Percentiles rank a stretch among this genome's conserved stretches.
These are phyloP conservation scores for Macquaria ambigua DNA, from an alignment of 2,113 vertebrate species.

Conservation along the genomic window DNA sequence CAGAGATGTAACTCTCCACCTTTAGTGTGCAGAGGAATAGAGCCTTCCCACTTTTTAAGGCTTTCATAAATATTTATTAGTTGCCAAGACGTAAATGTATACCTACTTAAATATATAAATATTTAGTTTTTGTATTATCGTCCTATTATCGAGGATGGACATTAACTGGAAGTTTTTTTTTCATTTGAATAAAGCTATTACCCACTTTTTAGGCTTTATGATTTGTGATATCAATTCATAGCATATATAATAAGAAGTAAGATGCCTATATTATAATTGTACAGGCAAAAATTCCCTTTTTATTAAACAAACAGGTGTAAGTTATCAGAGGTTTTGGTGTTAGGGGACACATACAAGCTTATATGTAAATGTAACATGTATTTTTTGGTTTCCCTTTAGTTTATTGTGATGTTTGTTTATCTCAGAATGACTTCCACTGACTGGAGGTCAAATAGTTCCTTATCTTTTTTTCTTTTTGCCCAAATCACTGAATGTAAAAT, in stretches of 20 bases:
- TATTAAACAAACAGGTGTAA: neutral
- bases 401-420: neutral
- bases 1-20: neutral
- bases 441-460: constrained; percentile 5
- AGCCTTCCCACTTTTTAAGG: neutral
- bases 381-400: neutral
- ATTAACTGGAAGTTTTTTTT: neutral
- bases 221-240: neutral
- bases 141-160: neutral
- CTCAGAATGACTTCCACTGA: neutral
- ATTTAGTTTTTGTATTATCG: neutral
- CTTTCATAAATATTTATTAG: neutral
- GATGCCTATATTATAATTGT: no score
- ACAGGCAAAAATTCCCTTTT: neutral
- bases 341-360: neutral
- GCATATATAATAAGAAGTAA: neutral
- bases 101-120: neutral
- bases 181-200: neutral
- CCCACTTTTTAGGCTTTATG: neutral
- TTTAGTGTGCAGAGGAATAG: neutral
- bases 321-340: neutral
- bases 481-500: neutral
- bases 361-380: neutral
- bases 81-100: neutral
- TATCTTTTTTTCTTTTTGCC: neutral